These are phyloP conservation scores for Atopsyche davidsoni DNA, from an alignment of 1,140 invertebrate genomes.

Conservation along the genomic window DNA sequence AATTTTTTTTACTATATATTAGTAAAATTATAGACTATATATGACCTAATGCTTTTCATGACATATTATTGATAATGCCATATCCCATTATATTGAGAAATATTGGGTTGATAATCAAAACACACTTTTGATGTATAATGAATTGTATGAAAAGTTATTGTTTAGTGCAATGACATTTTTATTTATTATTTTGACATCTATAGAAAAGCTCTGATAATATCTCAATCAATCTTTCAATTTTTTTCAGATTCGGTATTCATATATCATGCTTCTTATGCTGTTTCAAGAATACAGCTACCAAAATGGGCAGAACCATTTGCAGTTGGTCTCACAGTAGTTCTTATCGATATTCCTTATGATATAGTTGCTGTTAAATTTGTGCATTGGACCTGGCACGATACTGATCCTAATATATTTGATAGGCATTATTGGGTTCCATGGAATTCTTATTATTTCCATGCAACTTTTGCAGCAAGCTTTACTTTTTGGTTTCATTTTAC, in stretches of 20 bases:
- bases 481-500: slow-evolving; percentile 60
- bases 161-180: neutral
- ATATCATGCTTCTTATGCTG: slow-evolving; percentile 63
- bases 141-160: neutral
- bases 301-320: slow-evolving; percentile 66
- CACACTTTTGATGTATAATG: neutral
- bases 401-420: slow-evolving; percentile 74
- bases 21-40: no score
- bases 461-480: slow-evolving; percentile 66
- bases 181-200: neutral
- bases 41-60: no score
- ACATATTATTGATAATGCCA: no score
- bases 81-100: neutral
- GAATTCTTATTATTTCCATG: slow-evolving; percentile 79
- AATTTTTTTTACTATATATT: no score
- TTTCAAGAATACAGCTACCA: slow-evolving; percentile 58
- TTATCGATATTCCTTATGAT: slow-evolving; percentile 76
- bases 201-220: neutral
- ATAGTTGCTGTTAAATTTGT: slow-evolving; percentile 73
- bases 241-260: slow-evolving; percentile 69
- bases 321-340: slow-evolving; percentile 64
- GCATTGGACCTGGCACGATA: slow-evolving; percentile 84
- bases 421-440: slow-evolving; percentile 72
- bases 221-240: neutral
- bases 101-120: neutral